A percentile compares a stretch with the other conserved stretches of the same genome.
phyloP scores from a whole-genome alignment of 2,113 vertebrate species.

The Bufo gargarizans region DNA sequence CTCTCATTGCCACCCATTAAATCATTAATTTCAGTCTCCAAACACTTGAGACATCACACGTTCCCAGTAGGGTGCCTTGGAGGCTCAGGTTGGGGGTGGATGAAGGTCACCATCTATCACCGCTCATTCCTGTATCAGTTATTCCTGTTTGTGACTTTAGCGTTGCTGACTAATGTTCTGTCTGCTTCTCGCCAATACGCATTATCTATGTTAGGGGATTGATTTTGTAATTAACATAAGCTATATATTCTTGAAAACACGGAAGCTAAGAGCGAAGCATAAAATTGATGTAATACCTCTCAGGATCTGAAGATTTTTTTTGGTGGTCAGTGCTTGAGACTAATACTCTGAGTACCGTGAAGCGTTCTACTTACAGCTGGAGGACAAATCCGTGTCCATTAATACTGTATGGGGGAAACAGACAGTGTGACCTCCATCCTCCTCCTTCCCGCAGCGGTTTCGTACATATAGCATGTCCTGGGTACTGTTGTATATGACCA shows the following conservation, averaged over 20 bases:
- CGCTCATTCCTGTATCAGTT: background rate
- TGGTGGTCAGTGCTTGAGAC: conserved; percentile 32
- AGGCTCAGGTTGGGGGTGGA: background rate
- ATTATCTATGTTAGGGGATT: conserved; percentile 45
- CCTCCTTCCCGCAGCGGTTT: background rate
- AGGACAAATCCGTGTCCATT: background rate
- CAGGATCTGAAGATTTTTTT: conserved; percentile 17
- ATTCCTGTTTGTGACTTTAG: conserved; percentile 34
- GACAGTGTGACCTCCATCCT: background rate
- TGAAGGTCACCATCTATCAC: background rate
- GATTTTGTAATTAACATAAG: conserved; percentile 53
- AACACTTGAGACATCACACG: conserved; percentile 14
- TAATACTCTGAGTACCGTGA: background rate
- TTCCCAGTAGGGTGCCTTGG: background rate
- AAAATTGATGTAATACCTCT: conserved; percentile 34
- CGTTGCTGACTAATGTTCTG: conserved; percentile 11
- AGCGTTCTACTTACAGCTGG: conserved; percentile 22
- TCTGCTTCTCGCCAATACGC: conserved; percentile 10
- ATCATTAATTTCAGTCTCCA: conserved; percentile 1
- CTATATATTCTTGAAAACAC: conserved; percentile 39
- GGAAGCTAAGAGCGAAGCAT: conserved; percentile 30
- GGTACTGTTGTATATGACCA: conserved; percentile 6
- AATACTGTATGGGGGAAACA: conserved; percentile 2
- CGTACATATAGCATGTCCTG: background rate
- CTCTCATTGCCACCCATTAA: background rate